These are phyloP conservation scores for Butorides virescens DNA, from an alignment of 2,113 vertebrate species.

Conservation along the genomic window DNA sequence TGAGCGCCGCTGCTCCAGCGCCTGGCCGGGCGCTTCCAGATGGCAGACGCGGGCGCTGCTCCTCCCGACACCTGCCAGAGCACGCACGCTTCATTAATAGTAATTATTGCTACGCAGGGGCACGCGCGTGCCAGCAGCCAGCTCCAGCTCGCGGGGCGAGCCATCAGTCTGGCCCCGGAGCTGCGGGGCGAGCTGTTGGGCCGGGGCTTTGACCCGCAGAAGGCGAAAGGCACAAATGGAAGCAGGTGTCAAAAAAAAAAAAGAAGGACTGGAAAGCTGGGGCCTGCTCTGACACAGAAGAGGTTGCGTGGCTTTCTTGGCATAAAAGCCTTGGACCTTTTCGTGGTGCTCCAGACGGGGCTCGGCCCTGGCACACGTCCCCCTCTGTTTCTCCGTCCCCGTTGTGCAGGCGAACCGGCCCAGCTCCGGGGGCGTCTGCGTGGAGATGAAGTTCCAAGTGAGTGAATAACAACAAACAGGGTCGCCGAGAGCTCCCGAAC, in stretches of 20 bases:
- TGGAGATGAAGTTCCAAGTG: background rate
- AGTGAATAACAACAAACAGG: rapidly evolving
- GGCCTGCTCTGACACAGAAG: background rate
- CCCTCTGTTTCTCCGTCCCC: too few relatives aligned
- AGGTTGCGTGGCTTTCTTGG: background rate
- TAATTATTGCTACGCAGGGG: background rate
- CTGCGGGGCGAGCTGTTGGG: background rate
- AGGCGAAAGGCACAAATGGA: background rate
- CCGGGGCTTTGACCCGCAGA: rapidly evolving
- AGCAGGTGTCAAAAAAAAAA: background rate
- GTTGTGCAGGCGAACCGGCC: background rate
- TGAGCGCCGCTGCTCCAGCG: background rate
- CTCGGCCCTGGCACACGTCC: background rate
- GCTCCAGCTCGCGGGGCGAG: background rate
- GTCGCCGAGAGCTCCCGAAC: background rate
- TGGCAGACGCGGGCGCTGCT: background rate
- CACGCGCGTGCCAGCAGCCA: background rate
- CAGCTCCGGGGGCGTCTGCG: rapidly evolving
- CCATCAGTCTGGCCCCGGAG: rapidly evolving
- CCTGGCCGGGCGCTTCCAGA: background rate
- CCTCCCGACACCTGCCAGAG: background rate
- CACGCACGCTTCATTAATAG: background rate
- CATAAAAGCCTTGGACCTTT: background rate
- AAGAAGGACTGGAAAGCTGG: background rate
- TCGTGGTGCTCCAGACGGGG: background rate